Evolutionary conservation across 92 coral and sea anemone species (phyloP).

Genomic region (Epizoanthus ramosus): DNA sequence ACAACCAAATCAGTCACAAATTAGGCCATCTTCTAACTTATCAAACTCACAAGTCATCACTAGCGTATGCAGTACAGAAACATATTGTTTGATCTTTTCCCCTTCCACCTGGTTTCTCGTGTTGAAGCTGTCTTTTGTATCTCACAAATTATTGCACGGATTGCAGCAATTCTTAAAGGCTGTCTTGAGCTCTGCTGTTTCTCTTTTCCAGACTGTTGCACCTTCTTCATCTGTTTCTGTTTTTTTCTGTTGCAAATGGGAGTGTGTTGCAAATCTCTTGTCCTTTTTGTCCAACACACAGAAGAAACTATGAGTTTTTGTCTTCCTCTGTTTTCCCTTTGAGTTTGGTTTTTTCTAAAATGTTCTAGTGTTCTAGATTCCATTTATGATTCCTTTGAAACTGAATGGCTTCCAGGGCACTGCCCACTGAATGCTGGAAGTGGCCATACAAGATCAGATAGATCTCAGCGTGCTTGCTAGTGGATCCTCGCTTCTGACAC

Average conservation of each 20-base stretch:
- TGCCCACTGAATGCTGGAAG: slow-evolving; percentile 48
- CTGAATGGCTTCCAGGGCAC: slow-evolving; percentile 46
- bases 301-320: slow-evolving; percentile 57
- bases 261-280: slow-evolving; percentile 53
- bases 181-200: slow-evolving; percentile 24
- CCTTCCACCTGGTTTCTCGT: slow-evolving; percentile 31
- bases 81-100: slow-evolving; percentile 40
- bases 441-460: slow-evolving; percentile 28
- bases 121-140: slow-evolving; percentile 39
- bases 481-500: slow-evolving; percentile 47
- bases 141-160: slow-evolving; percentile 29
- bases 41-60: slow-evolving; percentile 40
- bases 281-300: slow-evolving; percentile 55
- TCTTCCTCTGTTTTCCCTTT: slow-evolving; percentile 55
- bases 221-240: slow-evolving; percentile 38
- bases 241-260: slow-evolving; percentile 46
- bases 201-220: slow-evolving; percentile 19
- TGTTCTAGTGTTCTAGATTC: slow-evolving; percentile 54
- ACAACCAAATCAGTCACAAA: slow-evolving; percentile 37
- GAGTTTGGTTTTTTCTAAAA: slow-evolving; percentile 54
- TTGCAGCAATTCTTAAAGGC: slow-evolving; percentile 27
- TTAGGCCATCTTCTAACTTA: slow-evolving; percentile 30
- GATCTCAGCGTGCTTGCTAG: neutral
- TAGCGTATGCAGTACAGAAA: slow-evolving; percentile 38
- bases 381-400: slow-evolving; percentile 55